A percentile compares a stretch with the other conserved stretches of the same genome.
Conservation (phyloP, 2,888 invertebrate genomes). For the Stenotaenia linearis region DNA sequence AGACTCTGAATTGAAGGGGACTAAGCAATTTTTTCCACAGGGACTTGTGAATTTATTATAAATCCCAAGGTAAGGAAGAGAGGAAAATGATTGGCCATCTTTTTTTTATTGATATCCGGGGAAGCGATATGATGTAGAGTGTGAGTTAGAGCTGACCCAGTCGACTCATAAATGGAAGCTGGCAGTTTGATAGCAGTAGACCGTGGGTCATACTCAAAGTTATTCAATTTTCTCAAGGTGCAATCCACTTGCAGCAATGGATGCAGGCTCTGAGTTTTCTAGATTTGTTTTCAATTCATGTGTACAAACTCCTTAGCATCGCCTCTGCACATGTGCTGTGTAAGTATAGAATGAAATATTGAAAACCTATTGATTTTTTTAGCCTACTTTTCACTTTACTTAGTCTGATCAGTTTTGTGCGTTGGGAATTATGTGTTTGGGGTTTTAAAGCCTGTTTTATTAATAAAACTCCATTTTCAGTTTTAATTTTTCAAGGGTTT, state of each 20-base stretch:
- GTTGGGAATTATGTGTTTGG: no score
- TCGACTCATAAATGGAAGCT: background rate
- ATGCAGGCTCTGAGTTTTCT: background rate
- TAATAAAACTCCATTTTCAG: background rate
- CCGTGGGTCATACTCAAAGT: slow-evolving; percentile 19
- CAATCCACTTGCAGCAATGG: slow-evolving; percentile 15
- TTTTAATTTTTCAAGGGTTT: background rate
- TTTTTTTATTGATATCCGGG: slow-evolving; percentile 13
- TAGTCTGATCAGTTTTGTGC: no score
- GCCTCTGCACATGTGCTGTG: background rate
- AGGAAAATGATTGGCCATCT: slow-evolving; percentile 19
- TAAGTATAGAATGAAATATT: background rate
- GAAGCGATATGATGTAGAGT: slow-evolving; percentile 6
- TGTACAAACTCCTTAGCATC: slow-evolving; percentile 14
- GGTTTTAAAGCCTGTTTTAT: no score
- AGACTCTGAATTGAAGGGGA: background rate
- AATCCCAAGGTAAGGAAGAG: background rate
- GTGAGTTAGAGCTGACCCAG: slow-evolving; percentile 19
- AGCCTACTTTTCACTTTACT: background rate
- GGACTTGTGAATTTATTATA: slow-evolving; percentile 19
- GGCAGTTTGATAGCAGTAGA: slow-evolving; percentile 15
- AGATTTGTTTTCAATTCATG: background rate
- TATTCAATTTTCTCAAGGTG: background rate
- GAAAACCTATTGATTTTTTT: background rate
- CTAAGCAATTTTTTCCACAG: background rate